Evolutionary conservation across 2,888 invertebrate species (phyloP).

Genomic region (Salpingus planirostris): DNA sequence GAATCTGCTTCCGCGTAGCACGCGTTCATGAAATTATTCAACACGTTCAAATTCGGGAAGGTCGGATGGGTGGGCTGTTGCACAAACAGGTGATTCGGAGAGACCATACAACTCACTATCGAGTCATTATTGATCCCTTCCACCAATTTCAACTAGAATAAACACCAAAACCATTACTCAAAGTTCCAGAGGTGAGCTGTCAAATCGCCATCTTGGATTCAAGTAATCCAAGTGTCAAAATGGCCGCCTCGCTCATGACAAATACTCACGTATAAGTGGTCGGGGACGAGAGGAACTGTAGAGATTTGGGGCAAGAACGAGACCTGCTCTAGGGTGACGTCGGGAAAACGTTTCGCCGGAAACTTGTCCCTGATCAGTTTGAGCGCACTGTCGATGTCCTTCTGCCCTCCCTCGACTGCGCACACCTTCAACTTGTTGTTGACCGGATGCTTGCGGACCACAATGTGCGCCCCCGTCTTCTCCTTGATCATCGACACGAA

Average conservation of each 20-base stretch:
- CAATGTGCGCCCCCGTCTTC: constrained; percentile 68
- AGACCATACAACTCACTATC: constrained; percentile 75
- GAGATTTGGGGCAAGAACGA: constrained; percentile 36
- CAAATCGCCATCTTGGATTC: no score
- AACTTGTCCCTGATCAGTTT: constrained; percentile 78
- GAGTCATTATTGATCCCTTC: constrained; percentile 92
- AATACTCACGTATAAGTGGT: constrained; percentile 36
- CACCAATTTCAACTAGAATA: constrained; percentile 65
- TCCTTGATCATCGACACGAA: constrained; percentile 74
- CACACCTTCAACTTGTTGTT: constrained; percentile 72
- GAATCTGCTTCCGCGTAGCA: constrained; percentile 72
- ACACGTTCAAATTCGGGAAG: constrained; percentile 70
- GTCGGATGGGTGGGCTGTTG: constrained; percentile 94
- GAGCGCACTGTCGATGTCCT: constrained; percentile 73
- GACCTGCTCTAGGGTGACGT: constrained; percentile 61
- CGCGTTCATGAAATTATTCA: constrained; percentile 73
- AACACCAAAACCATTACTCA: constrained; percentile 4
- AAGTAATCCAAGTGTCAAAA: no score
- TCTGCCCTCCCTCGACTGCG: constrained; percentile 47
- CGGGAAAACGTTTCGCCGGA: constrained; percentile 70
- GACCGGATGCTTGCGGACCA: constrained; percentile 67
- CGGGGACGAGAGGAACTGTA: constrained; percentile 33
- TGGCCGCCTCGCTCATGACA: no score
- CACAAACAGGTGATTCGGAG: constrained; percentile 84
- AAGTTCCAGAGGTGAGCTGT: no score